Base-by-base conservation (phyloP, 2,888 invertebrate species). In the Plebejus argus region DNA sequence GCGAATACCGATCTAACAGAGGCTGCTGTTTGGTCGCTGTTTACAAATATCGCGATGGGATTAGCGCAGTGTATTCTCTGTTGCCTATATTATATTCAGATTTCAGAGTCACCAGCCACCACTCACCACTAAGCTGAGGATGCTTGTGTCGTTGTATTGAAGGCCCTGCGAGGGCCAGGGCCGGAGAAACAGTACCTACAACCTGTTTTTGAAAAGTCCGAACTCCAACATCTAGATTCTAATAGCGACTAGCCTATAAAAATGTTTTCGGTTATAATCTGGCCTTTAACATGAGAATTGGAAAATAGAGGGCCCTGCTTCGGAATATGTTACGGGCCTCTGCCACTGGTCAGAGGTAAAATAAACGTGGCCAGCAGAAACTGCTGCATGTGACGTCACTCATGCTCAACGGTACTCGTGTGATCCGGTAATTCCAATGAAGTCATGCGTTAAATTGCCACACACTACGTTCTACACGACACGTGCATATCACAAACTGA, bases 381-480 rank as follows among this genome's bases (percentile, higher is more conserved):
- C 66, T 28, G 66, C 28, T 28, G 66, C 28, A 15, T 33, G 66
- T 66, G 66, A 66, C 66, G 66, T 66, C 66, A 33, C 66, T 66
- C 28, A 28, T 28, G 28, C 28, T 28, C 66, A 66, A 66, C 66
- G 66, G 66, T 66, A 58, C 10, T 20, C 56, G 33, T 53, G 53
- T 76, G 33, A 33, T 56, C 78, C 78, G 82, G 81, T 82, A 81
- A 82, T 79, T 79, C 82, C 81, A 70, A 80, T 81, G 82, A 81
- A 78, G 82, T 83, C 83, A 83, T 76, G 80, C 76, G 77, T 77
- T 74, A 76, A 77, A 75, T 77, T 78, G 78, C 70, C 61, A 76
- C 49, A 56, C 28, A 70, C 75, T 28, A 53, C 49, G 53, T n/a
- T n/a, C n/a, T n/a, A n/a, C n/a, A n/a, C 15, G 66, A 66, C 7